Evolutionary conservation across 2,888 invertebrate genomes (phyloP), one percentile per base, ranked within the genome.

Genomic region (Neoscelio sp.): DNA sequence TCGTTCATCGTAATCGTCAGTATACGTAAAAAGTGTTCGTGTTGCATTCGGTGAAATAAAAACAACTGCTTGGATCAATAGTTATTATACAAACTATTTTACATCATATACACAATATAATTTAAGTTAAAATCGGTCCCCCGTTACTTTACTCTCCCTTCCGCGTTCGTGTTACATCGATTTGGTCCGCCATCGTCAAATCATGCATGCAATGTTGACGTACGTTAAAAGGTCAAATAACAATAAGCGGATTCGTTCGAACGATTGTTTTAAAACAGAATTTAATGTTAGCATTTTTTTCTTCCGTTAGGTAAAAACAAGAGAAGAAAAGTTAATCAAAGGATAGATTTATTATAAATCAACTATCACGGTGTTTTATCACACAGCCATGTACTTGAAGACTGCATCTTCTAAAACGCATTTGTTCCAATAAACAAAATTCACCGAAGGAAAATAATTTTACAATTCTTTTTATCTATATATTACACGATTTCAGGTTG

Each of bases 401-500:
- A 77, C 77, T 70, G 70, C 13, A 42, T 58, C 54, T 44, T 54
- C 46, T 28, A 38, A 67, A 62, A 68, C 67, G 20, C 38, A 46
- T 60, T 38, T 68, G 67, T 76, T 67, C 15, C 58, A 26, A 54
- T 23, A 26, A 67, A 75, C 33, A 23, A 52, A 65, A 52, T 26
- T 30, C 20, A 54, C 35, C 17, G 17, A 56, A 20, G 58, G 17
- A 58, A 67, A 50, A 56, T 52, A 15, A 67, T 30, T n/a, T 23
- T 20, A 50, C 33, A 23, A 26, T 23, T 42, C 30, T n/a, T 26
- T 56, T 70, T 62, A 33, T 48, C 52, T 76, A 76, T 76, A 68
- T 68, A 33, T 90, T 90, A 85, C 89, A 89, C 82, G 88, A 88
- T 82, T 90, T 90, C 56, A 87, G 68, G 60, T 85, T 89, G 50